Base-by-base conservation (phyloP, 2,797 vertebrate genomes). In the Trachops cirrhosus region DNA sequence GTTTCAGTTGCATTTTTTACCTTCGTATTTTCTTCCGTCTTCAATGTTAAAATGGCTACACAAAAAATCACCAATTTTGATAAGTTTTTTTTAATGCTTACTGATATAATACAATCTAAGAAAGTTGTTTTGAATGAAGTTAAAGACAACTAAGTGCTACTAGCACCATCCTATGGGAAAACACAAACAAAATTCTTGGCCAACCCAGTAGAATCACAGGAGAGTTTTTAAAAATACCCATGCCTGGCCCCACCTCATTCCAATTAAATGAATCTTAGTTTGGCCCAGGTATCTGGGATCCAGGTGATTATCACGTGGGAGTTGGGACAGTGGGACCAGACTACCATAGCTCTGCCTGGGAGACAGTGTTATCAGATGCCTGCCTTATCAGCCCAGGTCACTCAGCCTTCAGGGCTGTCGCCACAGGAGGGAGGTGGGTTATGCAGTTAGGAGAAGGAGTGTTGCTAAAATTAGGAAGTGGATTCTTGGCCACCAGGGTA, bases 381-480 rank as follows among this genome's bases (percentile, higher is more conserved):
- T 12, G 18, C 68, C 64, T 94, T 96, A 90, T 64, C 93, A 62
- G 2, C 29, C 50, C 67, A 80, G 95, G 96, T 95, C 92, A 95
- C 64, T 62, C 79, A 57, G 68, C 37, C 91, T 79, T 94, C 95
- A 95, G 86, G 48, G 34, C 74, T 96, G 93, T 95, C 79, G 48
- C 59, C 62, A 82, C 67, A 62, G 84, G 74, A 95, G 73, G 71
- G 79, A 77, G 32, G 21, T 82, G 70, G 34, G 83, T 37, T 77
- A 46, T 79, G 12, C 18, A 83, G 52, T 84, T 79, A 77, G 78
- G 71, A 91, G 46, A 62, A 34, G 7, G 89, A 96, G 52, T 80
- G 68, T 85, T 95, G 54, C 92, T 96, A 92, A 95, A 93, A 86
- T 84, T 88, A 94, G 95, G 34, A 93, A 64, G 21, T 48, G 50